Evolutionary conservation across 2,113 vertebrate genomes (phyloP).

Genomic region (Colaptes auratus): DNA sequence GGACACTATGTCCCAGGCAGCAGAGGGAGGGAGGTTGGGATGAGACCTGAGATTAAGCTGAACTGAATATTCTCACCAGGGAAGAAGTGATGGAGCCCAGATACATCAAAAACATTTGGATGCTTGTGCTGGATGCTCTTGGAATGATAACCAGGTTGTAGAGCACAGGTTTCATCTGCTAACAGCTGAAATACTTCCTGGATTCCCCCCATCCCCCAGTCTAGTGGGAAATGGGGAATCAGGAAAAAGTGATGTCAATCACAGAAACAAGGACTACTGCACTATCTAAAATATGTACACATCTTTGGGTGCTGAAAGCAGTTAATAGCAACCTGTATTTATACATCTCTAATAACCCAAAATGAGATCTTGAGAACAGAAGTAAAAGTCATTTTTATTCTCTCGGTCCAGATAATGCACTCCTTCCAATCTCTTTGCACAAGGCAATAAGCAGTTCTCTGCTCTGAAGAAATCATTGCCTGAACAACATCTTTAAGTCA

Average conservation of each 20-base stretch:
- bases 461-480: background rate
- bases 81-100: background rate
- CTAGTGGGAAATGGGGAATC: background rate
- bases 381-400: background rate
- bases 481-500: background rate
- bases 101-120: background rate
- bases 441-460: constrained; percentile 3
- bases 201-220: background rate
- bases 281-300: background rate
- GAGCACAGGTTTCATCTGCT: background rate
- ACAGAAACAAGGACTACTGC: background rate
- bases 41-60: background rate
- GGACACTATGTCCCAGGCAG: background rate
- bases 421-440: constrained; percentile 12
- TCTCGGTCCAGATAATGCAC: background rate
- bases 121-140: background rate
- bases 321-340: background rate
- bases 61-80: background rate
- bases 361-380: constrained; percentile 5
- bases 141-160: background rate
- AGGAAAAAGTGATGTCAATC: background rate
- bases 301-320: background rate
- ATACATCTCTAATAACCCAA: background rate
- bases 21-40: background rate
- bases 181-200: background rate